These are phyloP conservation scores for Serranus cabrilla DNA, from an alignment of 2,797 vertebrate genomes.

Conservation along the genomic window DNA sequence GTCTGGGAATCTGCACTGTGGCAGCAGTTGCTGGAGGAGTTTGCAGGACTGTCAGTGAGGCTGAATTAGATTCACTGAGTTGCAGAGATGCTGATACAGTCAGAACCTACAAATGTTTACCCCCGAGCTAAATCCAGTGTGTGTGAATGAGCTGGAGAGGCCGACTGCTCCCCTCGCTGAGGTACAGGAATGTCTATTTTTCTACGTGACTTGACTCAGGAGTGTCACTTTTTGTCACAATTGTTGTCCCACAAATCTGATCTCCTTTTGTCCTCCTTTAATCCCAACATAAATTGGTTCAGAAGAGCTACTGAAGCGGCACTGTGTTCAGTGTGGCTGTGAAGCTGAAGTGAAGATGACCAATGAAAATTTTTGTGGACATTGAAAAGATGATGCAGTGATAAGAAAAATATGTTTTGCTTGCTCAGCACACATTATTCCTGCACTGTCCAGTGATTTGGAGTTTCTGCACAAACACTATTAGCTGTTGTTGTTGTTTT, in stretches of 20 bases:
- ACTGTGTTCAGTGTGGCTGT: not conserved
- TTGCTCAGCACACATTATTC: not conserved
- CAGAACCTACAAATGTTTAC: slow-evolving; percentile 15
- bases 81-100: slow-evolving; percentile 36
- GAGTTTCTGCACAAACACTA: not conserved
- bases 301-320: not conserved
- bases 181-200: not conserved
- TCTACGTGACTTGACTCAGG: not conserved
- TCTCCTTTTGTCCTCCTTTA: not conserved
- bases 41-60: slow-evolving; percentile 39
- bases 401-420: slow-evolving; percentile 16
- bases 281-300: not conserved
- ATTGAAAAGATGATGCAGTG: slow-evolving; percentile 12
- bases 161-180: slow-evolving; percentile 6
- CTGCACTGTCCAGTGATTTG: not conserved
- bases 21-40: slow-evolving; percentile 23
- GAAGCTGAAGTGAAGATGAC: not conserved
- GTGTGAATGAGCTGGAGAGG: slow-evolving; percentile 1
- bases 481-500: not conserved
- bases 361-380: slow-evolving; percentile 12
- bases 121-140: slow-evolving; percentile 20
- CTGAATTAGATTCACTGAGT: slow-evolving; percentile 32
- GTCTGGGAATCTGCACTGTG: slow-evolving; percentile 36
- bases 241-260: not conserved
- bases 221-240: not conserved